Evolutionary conservation across 2,113 vertebrate species (phyloP).

Genomic region (Oreotragus oreotragus): DNA sequence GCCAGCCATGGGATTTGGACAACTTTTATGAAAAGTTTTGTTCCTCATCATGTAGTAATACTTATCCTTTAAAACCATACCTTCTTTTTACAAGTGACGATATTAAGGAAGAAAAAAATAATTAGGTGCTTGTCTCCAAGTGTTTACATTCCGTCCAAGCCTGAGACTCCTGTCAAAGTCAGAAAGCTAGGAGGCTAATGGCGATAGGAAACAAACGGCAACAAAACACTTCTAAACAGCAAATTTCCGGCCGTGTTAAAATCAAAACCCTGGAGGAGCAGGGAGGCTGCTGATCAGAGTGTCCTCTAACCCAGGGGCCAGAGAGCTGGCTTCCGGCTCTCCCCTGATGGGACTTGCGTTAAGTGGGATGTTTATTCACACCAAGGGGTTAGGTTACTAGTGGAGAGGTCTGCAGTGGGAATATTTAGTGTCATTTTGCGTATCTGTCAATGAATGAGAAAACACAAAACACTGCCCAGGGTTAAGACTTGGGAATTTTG

Average conservation of each 20-base stretch:
- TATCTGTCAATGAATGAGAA: slow-evolving; percentile 8
- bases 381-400: not conserved
- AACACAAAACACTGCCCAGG: not conserved
- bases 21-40: not conserved
- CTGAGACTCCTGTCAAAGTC: not conserved
- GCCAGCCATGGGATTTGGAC: not conserved
- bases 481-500: not conserved
- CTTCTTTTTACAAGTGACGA: not conserved
- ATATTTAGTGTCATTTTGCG: not conserved
- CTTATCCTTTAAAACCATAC: not conserved
- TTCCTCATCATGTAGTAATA: not conserved
- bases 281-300: not conserved
- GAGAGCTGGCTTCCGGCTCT: not conserved
- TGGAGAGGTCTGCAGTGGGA: not conserved
- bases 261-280: not conserved
- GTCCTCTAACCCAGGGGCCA: not conserved
- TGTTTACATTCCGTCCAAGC: not conserved
- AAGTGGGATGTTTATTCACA: not conserved
- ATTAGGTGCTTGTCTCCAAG: not conserved
- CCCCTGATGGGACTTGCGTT: not conserved
- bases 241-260: not conserved
- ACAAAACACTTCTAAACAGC: not conserved
- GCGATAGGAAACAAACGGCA: not conserved
- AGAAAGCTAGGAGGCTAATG: not conserved
- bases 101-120: not conserved